Conservation (phyloP, 2,113 vertebrate genomes). For the Ctenomys sociabilis region DNA sequence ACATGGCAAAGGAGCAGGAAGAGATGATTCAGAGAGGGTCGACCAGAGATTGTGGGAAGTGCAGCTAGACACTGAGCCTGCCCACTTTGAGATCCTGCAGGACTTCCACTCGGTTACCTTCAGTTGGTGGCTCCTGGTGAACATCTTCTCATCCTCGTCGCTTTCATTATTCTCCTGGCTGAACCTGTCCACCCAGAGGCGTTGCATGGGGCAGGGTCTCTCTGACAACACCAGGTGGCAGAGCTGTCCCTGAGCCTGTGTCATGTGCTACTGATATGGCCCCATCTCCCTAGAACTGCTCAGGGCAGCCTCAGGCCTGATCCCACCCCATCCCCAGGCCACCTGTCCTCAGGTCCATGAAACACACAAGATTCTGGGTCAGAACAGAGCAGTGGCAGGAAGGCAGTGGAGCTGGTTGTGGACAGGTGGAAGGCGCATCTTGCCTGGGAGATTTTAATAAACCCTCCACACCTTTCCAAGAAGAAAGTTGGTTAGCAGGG, state of each 20-base stretch:
- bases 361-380: slow-evolving; percentile 59
- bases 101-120: slow-evolving; percentile 97
- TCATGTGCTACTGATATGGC: slow-evolving; percentile 66
- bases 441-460: slow-evolving; percentile 58
- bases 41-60: slow-evolving; percentile 94
- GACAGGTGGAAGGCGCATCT: not conserved
- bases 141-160: slow-evolving; percentile 96
- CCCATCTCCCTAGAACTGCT: slow-evolving; percentile 70
- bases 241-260: slow-evolving; percentile 59
- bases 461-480: slow-evolving; percentile 9
- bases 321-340: not conserved
- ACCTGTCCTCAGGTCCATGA: slow-evolving; percentile 27
- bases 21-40: slow-evolving; percentile 88
- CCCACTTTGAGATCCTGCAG: slow-evolving; percentile 94
- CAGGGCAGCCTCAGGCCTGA: slow-evolving; percentile 51
- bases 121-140: slow-evolving; percentile 97
- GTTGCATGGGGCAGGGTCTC: not conserved
- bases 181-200: slow-evolving; percentile 73
- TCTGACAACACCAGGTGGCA: slow-evolving; percentile 56
- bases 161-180: slow-evolving; percentile 97
- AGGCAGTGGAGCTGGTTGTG: slow-evolving; percentile 46
- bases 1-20: no score
- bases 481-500: slow-evolving; percentile 51
- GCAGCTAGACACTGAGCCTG: slow-evolving; percentile 93
- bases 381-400: slow-evolving; percentile 82